Conservation (phyloP, 92 coral and sea anemone genomes). For the Actinostola sp. region DNA sequence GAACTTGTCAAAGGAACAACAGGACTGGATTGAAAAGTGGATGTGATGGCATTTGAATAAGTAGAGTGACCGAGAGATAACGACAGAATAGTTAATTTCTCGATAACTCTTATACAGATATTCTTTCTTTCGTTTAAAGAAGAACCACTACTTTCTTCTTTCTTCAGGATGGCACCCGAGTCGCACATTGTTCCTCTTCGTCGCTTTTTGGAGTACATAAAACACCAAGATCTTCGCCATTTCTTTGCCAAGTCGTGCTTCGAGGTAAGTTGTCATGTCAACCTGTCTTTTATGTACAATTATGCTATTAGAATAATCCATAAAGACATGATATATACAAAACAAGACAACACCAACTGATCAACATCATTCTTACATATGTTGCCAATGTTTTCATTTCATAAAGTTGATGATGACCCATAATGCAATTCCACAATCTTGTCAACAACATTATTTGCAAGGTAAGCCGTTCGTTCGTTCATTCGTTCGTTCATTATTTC, state of each 20-base stretch:
- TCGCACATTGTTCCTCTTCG: constrained; percentile 90
- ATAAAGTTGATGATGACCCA: constrained; percentile 85
- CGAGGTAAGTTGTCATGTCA: constrained; percentile 55
- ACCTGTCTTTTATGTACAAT: not conserved
- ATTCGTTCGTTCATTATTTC: not conserved
- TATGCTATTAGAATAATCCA: no score
- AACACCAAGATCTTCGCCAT: constrained; percentile 76
- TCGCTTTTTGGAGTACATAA: constrained; percentile 82
- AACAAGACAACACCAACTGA: no score
- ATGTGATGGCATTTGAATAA: no score
- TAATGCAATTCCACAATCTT: constrained; percentile 65
- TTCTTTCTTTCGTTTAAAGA: no score
- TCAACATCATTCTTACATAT: not conserved
- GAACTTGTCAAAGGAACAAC: no score
- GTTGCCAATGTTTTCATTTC: not conserved
- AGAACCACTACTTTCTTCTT: no score
- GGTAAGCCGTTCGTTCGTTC: constrained; percentile 30
- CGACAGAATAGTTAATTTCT: no score
- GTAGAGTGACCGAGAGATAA: no score
- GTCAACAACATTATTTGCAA: constrained; percentile 74
- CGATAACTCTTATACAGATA: no score
- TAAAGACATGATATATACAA: no score
- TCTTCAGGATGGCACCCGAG: constrained; percentile 77
- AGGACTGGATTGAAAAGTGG: no score
- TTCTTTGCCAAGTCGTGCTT: constrained; percentile 96